Evolutionary conservation across 2,888 invertebrate genomes (phyloP).

Genomic region (Diaprepes abbreviatus): DNA sequence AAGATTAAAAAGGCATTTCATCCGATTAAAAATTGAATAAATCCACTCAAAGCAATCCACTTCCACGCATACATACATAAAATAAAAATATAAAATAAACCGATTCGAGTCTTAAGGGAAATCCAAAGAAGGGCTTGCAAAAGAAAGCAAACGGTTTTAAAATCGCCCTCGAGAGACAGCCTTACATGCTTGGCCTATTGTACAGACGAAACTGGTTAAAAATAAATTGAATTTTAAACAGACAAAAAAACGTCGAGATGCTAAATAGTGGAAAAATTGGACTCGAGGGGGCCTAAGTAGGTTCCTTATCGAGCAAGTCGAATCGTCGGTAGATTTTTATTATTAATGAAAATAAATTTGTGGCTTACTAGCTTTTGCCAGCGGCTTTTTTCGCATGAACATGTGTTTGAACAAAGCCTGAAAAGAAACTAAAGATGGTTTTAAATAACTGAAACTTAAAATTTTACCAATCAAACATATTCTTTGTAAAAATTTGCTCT

Average conservation of each 20-base stretch:
- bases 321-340: no score
- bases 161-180: constrained; percentile 1
- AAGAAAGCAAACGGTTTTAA: constrained; percentile 2
- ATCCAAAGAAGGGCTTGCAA: constrained; percentile 9
- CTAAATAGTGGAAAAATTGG: constrained; percentile 17
- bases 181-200: constrained; percentile 2
- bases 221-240: constrained; percentile 21
- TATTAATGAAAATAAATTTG: no score
- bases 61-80: background rate
- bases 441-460: no score
- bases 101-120: constrained; percentile 5
- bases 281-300: background rate
- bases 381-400: no score
- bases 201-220: constrained; percentile 4
- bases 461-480: no score
- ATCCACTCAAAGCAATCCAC: no score
- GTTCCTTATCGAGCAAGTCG: constrained; percentile 2
- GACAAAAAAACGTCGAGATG: constrained; percentile 2
- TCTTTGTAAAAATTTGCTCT: no score
- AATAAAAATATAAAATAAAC: constrained; percentile 15
- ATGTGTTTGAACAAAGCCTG: no score
- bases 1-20: no score
- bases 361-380: no score
- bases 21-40: no score
- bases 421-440: no score